Base-by-base conservation (phyloP, 2,113 vertebrate species). In the Carassius carassius region DNA sequence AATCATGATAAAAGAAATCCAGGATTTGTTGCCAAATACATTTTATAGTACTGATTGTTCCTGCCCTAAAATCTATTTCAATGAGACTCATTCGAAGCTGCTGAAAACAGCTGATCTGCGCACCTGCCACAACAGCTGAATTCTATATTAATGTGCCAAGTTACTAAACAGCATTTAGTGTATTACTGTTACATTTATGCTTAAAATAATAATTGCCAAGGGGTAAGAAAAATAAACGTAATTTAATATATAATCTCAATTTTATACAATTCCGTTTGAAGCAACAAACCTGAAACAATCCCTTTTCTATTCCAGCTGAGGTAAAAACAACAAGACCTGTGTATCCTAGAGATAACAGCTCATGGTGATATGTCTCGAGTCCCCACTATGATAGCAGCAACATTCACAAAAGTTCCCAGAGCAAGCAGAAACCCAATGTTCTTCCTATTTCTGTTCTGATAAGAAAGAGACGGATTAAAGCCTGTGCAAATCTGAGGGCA, bases 391-490 rank as follows among this genome's bases (percentile, higher is more conserved):
- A 41, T 70, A 37, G 37, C 35, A 41, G 35, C 19, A n/a, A 72
- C 69, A 6, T 72, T 72, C 21, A 13, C 35, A 72, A 72, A 70
- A 41, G 67, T 70, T 70, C 67, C 67, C 35, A 12, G 9, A 70
- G 17, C 32, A 70, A 70, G 67, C 32, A 0, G 35, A 19, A 72
- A 41, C 69, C 35, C 19, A 72, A 41, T 70, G 19, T 72, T n/a
- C 69, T 72, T 72, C 11, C 17, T 72, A 72, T 72, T 72, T 72
- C 69, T 70, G 35, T 70, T 70, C 35, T 37, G 67, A 70, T 70
- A 41, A 70, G 67, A 19, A 70, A 21, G 67, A 37, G 67, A 70
- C 19, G 5, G 67, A 37, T 11, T 70, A 41, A 41, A 70, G 35
- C 1, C 35, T 37, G 3, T 41, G 67, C 35, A 70, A 41, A 70